Percentiles rank a stretch among this genome's conserved stretches.
These are phyloP conservation scores for Pachyseris speciosa DNA, from an alignment of 64 coral and sea anemone species.

Conservation along the genomic window DNA sequence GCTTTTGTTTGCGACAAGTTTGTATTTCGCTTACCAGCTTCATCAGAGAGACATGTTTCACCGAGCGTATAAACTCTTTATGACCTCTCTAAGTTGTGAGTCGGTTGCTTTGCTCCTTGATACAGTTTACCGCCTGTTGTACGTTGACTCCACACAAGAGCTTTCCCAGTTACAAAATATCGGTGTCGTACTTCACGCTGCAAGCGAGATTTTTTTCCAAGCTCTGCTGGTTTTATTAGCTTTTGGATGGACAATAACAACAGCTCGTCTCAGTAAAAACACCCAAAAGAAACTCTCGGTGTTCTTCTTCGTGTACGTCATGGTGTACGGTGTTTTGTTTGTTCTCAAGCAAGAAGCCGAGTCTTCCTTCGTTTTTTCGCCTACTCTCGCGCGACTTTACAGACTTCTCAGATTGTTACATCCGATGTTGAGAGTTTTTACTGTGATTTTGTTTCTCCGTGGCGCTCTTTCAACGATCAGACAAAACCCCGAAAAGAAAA, in stretches of 20 bases:
- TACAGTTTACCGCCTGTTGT: slow-evolving; percentile 18
- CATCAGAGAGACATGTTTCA: slow-evolving; percentile 47
- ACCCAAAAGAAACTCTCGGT: slow-evolving; percentile 34
- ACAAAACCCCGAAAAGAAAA: slow-evolving; percentile 52
- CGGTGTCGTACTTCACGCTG: slow-evolving; percentile 31
- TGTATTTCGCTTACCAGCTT: slow-evolving; percentile 38
- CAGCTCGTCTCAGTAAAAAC: slow-evolving; percentile 1
- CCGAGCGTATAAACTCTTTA: slow-evolving; percentile 63
- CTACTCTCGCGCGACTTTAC: neutral
- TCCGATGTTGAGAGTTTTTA: neutral
- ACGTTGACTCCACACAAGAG: slow-evolving; percentile 3
- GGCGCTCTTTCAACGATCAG: slow-evolving; percentile 22
- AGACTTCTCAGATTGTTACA: neutral
- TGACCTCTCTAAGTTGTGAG: slow-evolving; percentile 58
- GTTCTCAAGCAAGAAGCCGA: neutral
- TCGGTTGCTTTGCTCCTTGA: slow-evolving; percentile 31
- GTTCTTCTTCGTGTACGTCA: slow-evolving; percentile 52
- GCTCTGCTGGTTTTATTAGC: slow-evolving; percentile 61
- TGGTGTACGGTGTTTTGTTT: slow-evolving; percentile 63
- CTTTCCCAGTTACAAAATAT: slow-evolving; percentile 2
- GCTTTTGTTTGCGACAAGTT: neutral
- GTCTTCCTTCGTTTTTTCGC: neutral
- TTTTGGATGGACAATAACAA: slow-evolving; percentile 83
- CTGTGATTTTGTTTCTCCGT: slow-evolving; percentile 58
- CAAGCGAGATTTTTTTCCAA: slow-evolving; percentile 61